A percentile compares a stretch with the other conserved stretches of the same genome.
Evolutionary conservation across 2,888 invertebrate genomes (phyloP).

Genomic region (Malachius bipustulatus): DNA sequence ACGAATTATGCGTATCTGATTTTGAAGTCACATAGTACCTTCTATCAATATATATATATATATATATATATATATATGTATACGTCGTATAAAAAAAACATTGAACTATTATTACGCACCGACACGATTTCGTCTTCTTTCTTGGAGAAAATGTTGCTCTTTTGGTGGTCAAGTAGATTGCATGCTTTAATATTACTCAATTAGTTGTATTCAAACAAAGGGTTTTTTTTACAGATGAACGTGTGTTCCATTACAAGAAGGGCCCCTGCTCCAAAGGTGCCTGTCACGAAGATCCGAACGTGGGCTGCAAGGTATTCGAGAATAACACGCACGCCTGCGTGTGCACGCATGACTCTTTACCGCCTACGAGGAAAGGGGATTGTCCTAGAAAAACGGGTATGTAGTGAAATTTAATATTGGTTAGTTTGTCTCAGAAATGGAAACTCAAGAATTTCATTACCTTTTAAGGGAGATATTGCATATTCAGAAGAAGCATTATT

Average conservation of each 20-base stretch:
- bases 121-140: not conserved
- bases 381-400: slow-evolving; percentile 2
- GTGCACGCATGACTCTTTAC: not conserved
- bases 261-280: slow-evolving; percentile 1
- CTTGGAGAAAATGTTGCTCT: no score
- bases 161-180: no score
- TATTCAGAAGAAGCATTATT: no score
- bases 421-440: no score
- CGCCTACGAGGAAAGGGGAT: not conserved
- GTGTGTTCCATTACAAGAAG: slow-evolving; percentile 1
- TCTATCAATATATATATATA: not conserved
- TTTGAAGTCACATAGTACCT: no score
- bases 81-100: not conserved
- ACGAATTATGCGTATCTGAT: no score
- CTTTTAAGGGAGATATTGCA: no score
- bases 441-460: no score
- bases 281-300: slow-evolving; percentile 1
- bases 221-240: slow-evolving; percentile 1
- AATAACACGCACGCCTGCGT: slow-evolving; percentile 3
- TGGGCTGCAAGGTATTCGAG: slow-evolving; percentile 3
- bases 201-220: no score
- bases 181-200: no score
- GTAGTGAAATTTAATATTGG: no score
- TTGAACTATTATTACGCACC: not conserved
- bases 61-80: slow-evolving; percentile 2